Evolutionary conservation across 1,140 invertebrate species (phyloP).

Genomic region (Leptoteleia sp.): DNA sequence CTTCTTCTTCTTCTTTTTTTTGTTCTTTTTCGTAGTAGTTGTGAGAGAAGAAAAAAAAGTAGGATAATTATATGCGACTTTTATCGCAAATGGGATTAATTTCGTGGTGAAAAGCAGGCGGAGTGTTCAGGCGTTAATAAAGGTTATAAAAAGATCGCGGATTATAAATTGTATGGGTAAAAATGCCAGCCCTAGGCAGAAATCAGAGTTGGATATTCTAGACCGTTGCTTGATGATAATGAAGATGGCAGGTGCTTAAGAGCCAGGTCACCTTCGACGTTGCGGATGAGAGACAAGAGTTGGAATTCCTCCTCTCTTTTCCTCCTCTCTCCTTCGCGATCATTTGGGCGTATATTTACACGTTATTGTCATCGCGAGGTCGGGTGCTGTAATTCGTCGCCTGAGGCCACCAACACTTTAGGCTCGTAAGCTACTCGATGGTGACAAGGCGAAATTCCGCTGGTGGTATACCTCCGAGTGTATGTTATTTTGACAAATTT

Average conservation of each 20-base stretch:
- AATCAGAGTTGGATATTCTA: slow-evolving; percentile 74
- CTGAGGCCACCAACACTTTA: slow-evolving; percentile 62
- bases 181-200: slow-evolving; percentile 66
- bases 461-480: slow-evolving; percentile 15
- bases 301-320: slow-evolving; percentile 22
- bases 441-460: slow-evolving; percentile 47
- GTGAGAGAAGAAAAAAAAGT: not conserved
- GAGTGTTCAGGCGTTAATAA: slow-evolving; percentile 44
- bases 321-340: slow-evolving; percentile 14
- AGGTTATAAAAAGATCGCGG: slow-evolving; percentile 41
- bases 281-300: slow-evolving; percentile 18
- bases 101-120: slow-evolving; percentile 36
- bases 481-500: too few relatives aligned
- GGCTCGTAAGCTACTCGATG: slow-evolving; percentile 31
- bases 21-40: not conserved
- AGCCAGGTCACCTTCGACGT: slow-evolving; percentile 72
- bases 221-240: slow-evolving; percentile 73
- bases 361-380: slow-evolving; percentile 70
- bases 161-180: slow-evolving; percentile 38
- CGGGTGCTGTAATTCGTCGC: slow-evolving; percentile 72
- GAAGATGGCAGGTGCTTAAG: slow-evolving; percentile 74
- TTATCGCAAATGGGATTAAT: slow-evolving; percentile 22
- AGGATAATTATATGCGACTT: slow-evolving; percentile 37
- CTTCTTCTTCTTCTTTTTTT: too few relatives aligned
- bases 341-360: slow-evolving; percentile 40